These are phyloP conservation scores for Hemicordylus capensis DNA, from an alignment of 2,113 vertebrate species.

Conservation along the genomic window DNA sequence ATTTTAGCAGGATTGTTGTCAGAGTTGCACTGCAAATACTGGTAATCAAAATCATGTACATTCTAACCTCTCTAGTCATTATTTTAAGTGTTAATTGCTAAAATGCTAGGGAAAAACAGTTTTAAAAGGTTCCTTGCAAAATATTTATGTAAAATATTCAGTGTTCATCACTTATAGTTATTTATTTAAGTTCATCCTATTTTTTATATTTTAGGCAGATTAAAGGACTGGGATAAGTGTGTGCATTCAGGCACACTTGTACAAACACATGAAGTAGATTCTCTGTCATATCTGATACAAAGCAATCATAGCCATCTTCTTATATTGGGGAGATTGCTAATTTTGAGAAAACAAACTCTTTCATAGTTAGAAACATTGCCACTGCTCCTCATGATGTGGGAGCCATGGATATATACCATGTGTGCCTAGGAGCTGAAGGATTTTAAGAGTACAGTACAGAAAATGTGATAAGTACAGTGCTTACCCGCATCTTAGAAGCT, in stretches of 20 bases:
- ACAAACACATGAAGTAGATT: neutral
- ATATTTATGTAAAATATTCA: conserved; percentile 19
- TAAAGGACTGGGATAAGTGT: neutral
- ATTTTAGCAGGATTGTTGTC: conserved; percentile 4
- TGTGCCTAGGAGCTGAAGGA: neutral
- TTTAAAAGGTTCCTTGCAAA: conserved; percentile 19
- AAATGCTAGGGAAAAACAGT: conserved; percentile 16
- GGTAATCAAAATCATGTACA: neutral
- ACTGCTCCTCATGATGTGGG: neutral
- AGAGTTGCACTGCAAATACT: neutral
- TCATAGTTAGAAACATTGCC: neutral
- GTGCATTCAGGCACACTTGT: neutral
- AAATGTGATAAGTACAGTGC: neutral
- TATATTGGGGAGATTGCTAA: neutral
- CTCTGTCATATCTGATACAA: neutral
- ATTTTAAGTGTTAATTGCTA: neutral
- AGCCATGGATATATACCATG: neutral
- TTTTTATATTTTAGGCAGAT: neutral
- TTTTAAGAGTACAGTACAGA: neutral
- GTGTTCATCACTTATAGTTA: conserved; percentile 17
- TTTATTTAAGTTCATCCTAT: neutral
- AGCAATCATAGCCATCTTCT: neutral
- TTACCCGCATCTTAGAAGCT: neutral
- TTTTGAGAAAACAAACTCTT: neutral
- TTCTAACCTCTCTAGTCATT: neutral